Base-by-base conservation (phyloP, 2,797 vertebrate species). In the Pseudochromis fuscus region DNA sequence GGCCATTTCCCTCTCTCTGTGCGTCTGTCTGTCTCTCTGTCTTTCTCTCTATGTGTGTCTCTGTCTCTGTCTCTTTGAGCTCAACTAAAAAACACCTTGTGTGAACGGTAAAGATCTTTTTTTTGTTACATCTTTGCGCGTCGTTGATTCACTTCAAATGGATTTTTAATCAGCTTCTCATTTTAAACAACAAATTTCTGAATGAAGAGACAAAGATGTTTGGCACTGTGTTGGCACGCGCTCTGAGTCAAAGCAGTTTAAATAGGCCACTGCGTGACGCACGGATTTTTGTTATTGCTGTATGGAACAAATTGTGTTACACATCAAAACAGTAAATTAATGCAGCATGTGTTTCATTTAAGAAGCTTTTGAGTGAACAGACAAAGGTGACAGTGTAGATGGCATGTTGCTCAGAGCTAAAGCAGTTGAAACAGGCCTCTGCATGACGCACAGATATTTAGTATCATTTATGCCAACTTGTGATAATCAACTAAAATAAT, bases 211-310 rank as follows among this genome's bases (percentile, higher is more conserved):
- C 21, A 18, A 2, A 3, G 18, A 21, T 3, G 1, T 13, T 15
- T 7, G 1, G 11, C 42, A 49, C 6, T 27, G 18, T 44, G 1
- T 33, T 1, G 10, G n/a, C n/a, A 7, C 25, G 40, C 49, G 42
- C 13, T 37, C 30, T 12, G 35, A 0, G 50, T 44, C 51, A 23
- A 23, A 12, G 13, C 11, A 13, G 18, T 37, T 35, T 16, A 75
- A 56, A 79, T 50, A 84, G 91, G 85, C 91, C 89, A 81, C 85
- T 88, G 30, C 28, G 85, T 82, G 91, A 70, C 24, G 7, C 15
- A 30, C 27, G 30, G 13, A 3, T 21, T 12, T 1, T 19, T 56
- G 5, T 25, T 65, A 12, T 35, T 11, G 11, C 35, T 21, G 2
- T 7, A 8, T 10, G 4, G 5, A 48, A 24, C 10, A 33, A 16